phyloP scores from a whole-genome alignment of 2,888 invertebrate genomes.

The Phragmatobia fuliginosa region DNA sequence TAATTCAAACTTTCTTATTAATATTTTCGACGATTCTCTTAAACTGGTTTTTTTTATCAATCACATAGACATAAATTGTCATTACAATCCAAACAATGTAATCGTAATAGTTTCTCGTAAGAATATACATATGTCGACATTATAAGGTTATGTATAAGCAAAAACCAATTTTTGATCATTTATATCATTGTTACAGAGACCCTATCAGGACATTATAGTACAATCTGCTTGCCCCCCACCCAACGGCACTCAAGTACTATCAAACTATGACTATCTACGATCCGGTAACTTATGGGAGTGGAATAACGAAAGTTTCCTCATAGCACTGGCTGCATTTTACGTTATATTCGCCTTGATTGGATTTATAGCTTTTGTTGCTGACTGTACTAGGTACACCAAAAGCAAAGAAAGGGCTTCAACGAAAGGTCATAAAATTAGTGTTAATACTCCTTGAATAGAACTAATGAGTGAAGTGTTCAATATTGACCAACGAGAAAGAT shows the following conservation, averaged over 20 bases:
- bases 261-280: constrained; percentile 77
- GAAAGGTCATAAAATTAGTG: constrained; percentile 85
- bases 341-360: constrained; percentile 87
- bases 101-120: too few species aligned
- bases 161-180: not conserved
- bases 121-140: not conserved
- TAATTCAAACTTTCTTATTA: too few species aligned
- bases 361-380: constrained; percentile 87
- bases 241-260: constrained; percentile 91
- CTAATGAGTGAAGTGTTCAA: not conserved
- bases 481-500: not conserved
- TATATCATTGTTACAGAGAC: constrained; percentile 86
- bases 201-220: constrained; percentile 95
- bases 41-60: too few species aligned
- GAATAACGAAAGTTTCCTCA: constrained; percentile 85
- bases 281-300: constrained; percentile 80
- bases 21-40: too few species aligned
- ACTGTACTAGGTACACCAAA: constrained; percentile 85
- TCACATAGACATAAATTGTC: too few species aligned
- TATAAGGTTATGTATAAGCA: not conserved
- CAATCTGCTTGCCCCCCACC: constrained; percentile 93
- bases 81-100: too few species aligned
- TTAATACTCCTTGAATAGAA: constrained; percentile 86
- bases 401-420: constrained; percentile 81
- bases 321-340: constrained; percentile 88